Base-by-base conservation (phyloP, 1,140 invertebrate genomes). In the Apis cerana region DNA sequence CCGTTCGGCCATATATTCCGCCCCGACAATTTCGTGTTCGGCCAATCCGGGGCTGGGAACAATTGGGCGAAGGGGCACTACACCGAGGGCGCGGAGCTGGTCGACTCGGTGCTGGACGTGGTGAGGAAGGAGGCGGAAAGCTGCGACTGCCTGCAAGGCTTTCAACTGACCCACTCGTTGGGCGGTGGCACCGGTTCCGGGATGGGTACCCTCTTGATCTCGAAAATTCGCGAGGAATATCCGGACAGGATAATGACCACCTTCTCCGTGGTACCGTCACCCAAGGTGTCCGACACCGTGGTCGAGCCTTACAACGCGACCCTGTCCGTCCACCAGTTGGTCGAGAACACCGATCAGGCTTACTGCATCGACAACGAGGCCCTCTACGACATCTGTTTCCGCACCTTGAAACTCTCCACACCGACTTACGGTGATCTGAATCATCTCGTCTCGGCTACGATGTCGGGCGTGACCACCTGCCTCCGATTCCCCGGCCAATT, bases 21-120 rank as follows among this genome's bases (percentile, higher is more conserved):
- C 86, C 97, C 98, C 2, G 97, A 98, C 92, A 98, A 98, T 91
- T 98, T 98, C 90, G 97, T 98, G 0, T 98, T 97, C 89, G 97
- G 97, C 13, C 97, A 97, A 84, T 95, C 96, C 52, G 97, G 98
- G 72, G 97, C 97, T 15, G 95, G 95, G 54, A 96, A 97, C 92
- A 96, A 97, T 90, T 97, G 96, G 98, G 97, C 98, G n/a, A 98
- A 98, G 92, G 98, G 98, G 50, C 97, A 99, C 91, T 99, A 98
- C 94, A 99, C 98, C 27, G 98, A 99, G 95, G 97, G 98, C 13
- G 98, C 97, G 12, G 98, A 98, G 91, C 94, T 98, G 56, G 96
- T 98, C 13, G 98, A 98, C 91, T 97, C 97, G 1, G 97, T 97
- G 1, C 92, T 98, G 65, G 98, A 98, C 90, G 97, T 98, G 1